Conservation (phyloP, 2,888 invertebrate genomes). For the Heliconius sara region DNA sequence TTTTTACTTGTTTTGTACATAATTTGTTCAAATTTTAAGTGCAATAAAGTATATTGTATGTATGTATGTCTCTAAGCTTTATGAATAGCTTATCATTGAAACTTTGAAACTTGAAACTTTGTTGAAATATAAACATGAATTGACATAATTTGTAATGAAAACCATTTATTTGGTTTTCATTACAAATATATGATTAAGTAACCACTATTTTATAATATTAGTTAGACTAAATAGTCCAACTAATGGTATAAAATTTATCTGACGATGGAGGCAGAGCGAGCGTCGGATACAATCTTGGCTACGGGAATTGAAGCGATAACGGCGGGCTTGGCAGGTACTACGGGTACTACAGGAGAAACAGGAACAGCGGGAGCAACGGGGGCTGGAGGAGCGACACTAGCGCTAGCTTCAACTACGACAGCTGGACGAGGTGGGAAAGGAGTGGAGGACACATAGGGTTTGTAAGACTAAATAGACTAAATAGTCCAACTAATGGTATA, state of each 20-base stretch:
- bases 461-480: no score
- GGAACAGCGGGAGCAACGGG: background rate
- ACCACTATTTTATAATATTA: no score
- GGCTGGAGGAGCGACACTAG: constrained; percentile 46
- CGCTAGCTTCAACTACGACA: constrained; percentile 44
- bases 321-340: constrained; percentile 35
- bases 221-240: no score
- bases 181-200: no score
- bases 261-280: constrained; percentile 60
- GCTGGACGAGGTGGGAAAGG: constrained; percentile 41
- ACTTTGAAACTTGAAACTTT: no score
- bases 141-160: background rate
- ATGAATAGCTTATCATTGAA: background rate
- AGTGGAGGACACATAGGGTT: constrained; percentile 46
- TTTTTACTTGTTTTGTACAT: no score
- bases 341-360: constrained; percentile 34
- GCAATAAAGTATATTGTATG: no score
- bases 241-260: no score
- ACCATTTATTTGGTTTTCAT: background rate
- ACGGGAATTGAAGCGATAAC: constrained; percentile 51
- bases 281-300: constrained; percentile 50
- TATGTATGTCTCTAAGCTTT: background rate
- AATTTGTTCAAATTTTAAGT: no score
- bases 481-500: background rate
- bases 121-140: background rate